Evolutionary conservation across 1,140 invertebrate species (phyloP).

Genomic region (Drosophila pachea): DNA sequence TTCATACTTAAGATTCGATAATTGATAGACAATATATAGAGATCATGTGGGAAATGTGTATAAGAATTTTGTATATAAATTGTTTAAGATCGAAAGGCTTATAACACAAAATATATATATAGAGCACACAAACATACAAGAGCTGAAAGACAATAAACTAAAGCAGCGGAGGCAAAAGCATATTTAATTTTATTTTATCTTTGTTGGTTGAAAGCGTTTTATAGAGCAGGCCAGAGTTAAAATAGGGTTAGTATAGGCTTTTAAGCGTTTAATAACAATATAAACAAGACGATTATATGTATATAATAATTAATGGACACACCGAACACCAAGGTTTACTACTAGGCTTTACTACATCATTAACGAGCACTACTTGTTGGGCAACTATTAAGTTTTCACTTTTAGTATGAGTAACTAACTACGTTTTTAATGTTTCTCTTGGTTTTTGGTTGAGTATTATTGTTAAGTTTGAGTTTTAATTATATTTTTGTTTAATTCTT

Average conservation of each 20-base stretch:
- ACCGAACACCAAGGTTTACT: conserved; percentile 57
- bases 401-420: conserved; percentile 69
- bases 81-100: conserved; percentile 56
- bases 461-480: conserved; percentile 50
- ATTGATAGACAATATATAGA: conserved; percentile 17
- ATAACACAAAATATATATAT: conserved; percentile 58
- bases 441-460: conserved; percentile 43
- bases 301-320: conserved; percentile 42
- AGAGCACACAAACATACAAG: conserved; percentile 64
- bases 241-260: conserved; percentile 27
- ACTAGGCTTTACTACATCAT: conserved; percentile 37
- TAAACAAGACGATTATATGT: conserved; percentile 33
- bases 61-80: conserved; percentile 23
- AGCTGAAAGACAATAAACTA: conserved; percentile 58
- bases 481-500: conserved; percentile 40
- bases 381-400: conserved; percentile 52
- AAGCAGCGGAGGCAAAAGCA: conserved; percentile 38
- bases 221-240: conserved; percentile 30
- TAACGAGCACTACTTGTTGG: conserved; percentile 57
- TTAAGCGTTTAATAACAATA: conserved; percentile 34
- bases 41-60: conserved; percentile 15
- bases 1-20: conserved; percentile 14
- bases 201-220: conserved; percentile 24
- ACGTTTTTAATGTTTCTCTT: conserved; percentile 61
- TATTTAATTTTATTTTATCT: not conserved